Base-by-base conservation (phyloP, 1,140 invertebrate genomes). In the Lamellibrachia luymesi region DNA sequence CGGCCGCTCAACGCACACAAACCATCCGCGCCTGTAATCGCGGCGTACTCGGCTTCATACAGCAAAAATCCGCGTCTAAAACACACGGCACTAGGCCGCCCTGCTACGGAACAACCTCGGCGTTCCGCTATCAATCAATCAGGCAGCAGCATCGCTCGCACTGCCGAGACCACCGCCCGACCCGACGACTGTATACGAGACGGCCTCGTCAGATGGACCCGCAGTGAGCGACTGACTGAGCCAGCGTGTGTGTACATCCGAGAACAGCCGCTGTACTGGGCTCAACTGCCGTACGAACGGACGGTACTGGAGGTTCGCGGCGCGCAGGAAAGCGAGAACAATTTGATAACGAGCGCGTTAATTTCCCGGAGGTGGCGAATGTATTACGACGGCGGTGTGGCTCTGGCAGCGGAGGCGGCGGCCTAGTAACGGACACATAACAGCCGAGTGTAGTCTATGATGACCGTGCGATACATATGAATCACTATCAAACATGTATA, bases 281-380 rank as follows among this genome's bases (percentile, higher is more conserved):
- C 64, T 17, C 64, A 2, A 80, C 2, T 17, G 52, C 52, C 52
- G 52, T 56, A 56, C 64, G 64, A 80, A 38, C 6, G 64, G 64
- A 80, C 64, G 64, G 64, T 80, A 80, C 64, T 80, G 64, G 5
- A 1, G 64, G 17, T 22, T 80, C 64, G 64, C 25, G 64, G 64
- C 64, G 64, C 64, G 64, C 64, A 80, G 64, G 64, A 80, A 80
- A 80, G 64, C 64, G 64, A 80, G 64, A 80, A 80, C 64, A 80
- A 80, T 80, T 80, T 80, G 64, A 80, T 80, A 80, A 80, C 64
- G 64, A 80, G 64, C 64, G 25, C 64, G 64, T 80, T 80, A 80
- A 80, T 80, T 80, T 80, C 64, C 64, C 64, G 64, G 64, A 80
- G 64, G 64, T 80, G 64, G 64, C 25, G 64, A 80, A 80, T 80